Conservation (phyloP, 2,888 invertebrate genomes). For the Rhyacophila evoluta region DNA sequence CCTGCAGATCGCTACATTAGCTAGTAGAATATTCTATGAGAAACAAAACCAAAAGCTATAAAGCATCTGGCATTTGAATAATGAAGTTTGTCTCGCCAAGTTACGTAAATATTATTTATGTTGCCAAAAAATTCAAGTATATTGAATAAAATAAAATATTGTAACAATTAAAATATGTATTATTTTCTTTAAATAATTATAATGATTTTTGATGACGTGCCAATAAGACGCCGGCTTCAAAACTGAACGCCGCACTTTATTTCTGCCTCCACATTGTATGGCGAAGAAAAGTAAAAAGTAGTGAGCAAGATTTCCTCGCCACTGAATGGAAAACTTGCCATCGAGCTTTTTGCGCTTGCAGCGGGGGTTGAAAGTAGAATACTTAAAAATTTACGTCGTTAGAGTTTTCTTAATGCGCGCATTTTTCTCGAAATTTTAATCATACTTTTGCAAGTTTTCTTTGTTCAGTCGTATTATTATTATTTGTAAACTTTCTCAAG, state of each 20-base stretch:
- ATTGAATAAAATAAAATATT: too few species aligned
- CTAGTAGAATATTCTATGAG: too few species aligned
- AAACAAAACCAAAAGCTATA: too few species aligned
- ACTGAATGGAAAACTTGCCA: conserved; percentile 8
- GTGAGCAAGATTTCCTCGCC: background rate
- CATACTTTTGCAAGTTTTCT: background rate
- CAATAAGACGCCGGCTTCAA: background rate
- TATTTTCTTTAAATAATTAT: too few species aligned
- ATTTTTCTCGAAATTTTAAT: conserved; percentile 16
- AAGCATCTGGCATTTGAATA: too few species aligned
- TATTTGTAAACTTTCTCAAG: background rate
- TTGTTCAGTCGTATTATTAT: background rate
- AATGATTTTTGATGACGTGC: too few species aligned
- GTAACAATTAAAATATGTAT: too few species aligned
- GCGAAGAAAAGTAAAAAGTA: background rate
- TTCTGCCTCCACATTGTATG: background rate
- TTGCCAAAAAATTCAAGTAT: too few species aligned
- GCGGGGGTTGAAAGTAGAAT: conserved; percentile 9
- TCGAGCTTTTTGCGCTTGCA: background rate
- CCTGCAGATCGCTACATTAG: too few species aligned
- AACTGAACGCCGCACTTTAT: background rate
- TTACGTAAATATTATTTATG: too few species aligned
- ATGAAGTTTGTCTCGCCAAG: too few species aligned
- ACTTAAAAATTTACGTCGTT: conserved; percentile 24
- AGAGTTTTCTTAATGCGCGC: conserved; percentile 5